Base-by-base conservation (phyloP, 2,113 vertebrate genomes). In the Hyperoodon ampullatus region DNA sequence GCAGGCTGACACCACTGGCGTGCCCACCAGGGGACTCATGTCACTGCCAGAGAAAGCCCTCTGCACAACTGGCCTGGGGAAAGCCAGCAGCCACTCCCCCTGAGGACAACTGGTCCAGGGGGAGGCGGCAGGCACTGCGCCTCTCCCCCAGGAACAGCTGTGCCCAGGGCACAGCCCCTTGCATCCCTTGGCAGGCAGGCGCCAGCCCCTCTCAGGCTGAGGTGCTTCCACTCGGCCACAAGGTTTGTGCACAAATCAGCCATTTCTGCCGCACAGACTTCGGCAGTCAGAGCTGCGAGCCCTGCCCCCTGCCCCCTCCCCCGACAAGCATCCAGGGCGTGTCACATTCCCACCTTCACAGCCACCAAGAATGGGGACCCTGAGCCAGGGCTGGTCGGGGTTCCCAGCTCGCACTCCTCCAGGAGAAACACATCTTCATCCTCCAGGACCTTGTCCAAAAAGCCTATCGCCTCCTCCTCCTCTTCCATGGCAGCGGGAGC, bases 391-490 rank as follows among this genome's bases (percentile, higher is more conserved):
- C 98, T 99, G 96, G 98, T 98, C 97, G 99, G 99, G 83, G 98
- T 98, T 91, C 99, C 99, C 63, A 99, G 98, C 97, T 99, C 99
- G 65, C 98, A 98, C 97, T 99, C 99, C 98, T 99, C 99, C 97
- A 98, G 98, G n/a, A 99, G 99, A 98, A 99, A 98, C 95, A 99
- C 98, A 97, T 99, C 99, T 98, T 99, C 99, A 96, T 99, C 99
- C 97, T 99, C 99, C 97, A 99, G 99, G 96, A 99, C 99, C 98
- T 99, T 99, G 98, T 99, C 99, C 99, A 99, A 98, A 97, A 99
- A 99, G 98, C 99, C 98, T 96, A 99, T 99, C 97, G 98, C 99
- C 97, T 98, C 99, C 96, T 99, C 98, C 98, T 99, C 99, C 98
- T 99, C 99, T 97, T 99, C 99, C 99, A 99, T 99, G 98, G 98